Percentiles rank a stretch among this genome's conserved stretches.
These are phyloP conservation scores for Ciconia nigra DNA, from an alignment of 2,797 vertebrate species.

Conservation along the genomic window DNA sequence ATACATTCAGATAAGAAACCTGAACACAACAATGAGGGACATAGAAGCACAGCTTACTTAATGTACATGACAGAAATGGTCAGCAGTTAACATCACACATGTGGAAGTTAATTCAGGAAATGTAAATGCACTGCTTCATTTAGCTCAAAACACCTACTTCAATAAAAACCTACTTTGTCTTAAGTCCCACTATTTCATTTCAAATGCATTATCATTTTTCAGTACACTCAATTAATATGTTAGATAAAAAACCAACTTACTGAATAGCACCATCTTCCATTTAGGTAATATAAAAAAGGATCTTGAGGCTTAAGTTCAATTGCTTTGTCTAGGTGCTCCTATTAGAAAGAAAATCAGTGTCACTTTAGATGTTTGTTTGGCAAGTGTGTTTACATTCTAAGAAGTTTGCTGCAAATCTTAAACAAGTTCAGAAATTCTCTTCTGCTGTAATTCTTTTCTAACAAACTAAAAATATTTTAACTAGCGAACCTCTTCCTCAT, in stretches of 20 bases:
- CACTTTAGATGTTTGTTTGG: not conserved
- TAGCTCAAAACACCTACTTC: not conserved
- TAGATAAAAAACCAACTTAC: slow-evolving; percentile 78
- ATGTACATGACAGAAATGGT: not conserved
- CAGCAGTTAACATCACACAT: not conserved
- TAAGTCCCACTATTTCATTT: not conserved
- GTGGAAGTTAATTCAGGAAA: not conserved
- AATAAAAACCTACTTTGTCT: not conserved
- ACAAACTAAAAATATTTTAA: not conserved
- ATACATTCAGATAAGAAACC: not conserved
- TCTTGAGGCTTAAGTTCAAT: slow-evolving; percentile 92
- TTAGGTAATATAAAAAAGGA: slow-evolving; percentile 91
- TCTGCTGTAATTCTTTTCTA: not conserved
- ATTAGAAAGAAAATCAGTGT: slow-evolving; percentile 55
- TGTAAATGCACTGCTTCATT: not conserved
- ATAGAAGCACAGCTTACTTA: not conserved
- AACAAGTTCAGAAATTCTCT: not conserved
- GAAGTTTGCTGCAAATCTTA: not conserved
- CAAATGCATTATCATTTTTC: not conserved
- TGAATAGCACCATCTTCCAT: slow-evolving; percentile 96
- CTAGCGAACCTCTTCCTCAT: not conserved
- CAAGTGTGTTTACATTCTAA: not conserved
- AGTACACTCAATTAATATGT: not conserved
- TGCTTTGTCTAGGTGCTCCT: slow-evolving; percentile 97
- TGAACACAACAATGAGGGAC: not conserved